Base-by-base conservation (phyloP, 92 coral and sea anemone genomes). In the Parazoanthus darwini region DNA sequence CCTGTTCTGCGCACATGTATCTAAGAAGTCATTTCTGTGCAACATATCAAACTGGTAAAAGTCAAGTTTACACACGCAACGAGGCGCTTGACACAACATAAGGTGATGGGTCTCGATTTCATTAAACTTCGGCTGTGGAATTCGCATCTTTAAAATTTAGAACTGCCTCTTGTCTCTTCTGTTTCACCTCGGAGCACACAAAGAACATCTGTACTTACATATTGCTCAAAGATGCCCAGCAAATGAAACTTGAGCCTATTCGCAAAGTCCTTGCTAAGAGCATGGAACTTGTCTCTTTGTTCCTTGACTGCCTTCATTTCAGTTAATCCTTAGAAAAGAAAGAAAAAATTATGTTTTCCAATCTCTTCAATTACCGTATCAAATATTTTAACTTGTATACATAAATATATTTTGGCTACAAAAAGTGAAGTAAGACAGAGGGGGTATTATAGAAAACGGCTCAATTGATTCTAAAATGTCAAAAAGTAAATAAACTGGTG, bases 291-390 rank as follows among this genome's bases (percentile, higher is more conserved):
- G n/a, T 95, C 98, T 81, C 96, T 95, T 85, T 97, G 97, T 48
- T 97, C 92, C 79, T 91, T 94, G 66, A 95, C 99, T n/a, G 99
- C 96, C 37, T 86, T 93, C 94, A 97, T 93, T 75, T 91, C 92
- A 67, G 90, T 89, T 74, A 97, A 88, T 51, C 97, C 99, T 97
- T 67, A 82, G 58, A 78, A 75, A 86, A 56, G 15, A 22, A 80
- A 14, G 18, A 56, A 5, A 50, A 76, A 20, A 0, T 18, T 13
- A 50, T 14, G 66, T 48, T 48, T 48, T 48, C 51, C 7, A 48
- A 0, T 48, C 8, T 7, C 7, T 48, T 48, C 7, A 48, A 48
- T 1, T 54, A 2, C 13, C 18, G 3, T 54, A 54, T 54, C 13
- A 54, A 3, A 14, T 74, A 26, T 5, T 13, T 74, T 11, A 11